phyloP scores from a whole-genome alignment of 2,888 invertebrate species.

The Linhomoeus sp. region DNA sequence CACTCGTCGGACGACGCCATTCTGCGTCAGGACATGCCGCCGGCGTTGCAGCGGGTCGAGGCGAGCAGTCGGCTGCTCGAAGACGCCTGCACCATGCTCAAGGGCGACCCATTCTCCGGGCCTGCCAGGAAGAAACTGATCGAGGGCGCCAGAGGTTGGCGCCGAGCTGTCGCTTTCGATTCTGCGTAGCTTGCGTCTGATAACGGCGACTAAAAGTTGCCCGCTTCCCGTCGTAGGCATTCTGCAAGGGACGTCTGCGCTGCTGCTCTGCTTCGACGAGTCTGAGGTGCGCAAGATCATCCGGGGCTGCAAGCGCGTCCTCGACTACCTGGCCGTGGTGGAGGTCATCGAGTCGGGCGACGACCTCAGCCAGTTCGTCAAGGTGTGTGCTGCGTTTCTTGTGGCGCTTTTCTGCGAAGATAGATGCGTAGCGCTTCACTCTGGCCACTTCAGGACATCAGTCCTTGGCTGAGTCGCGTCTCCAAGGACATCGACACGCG shows the following conservation, averaged over 20 bases:
- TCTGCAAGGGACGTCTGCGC: slow-evolving; percentile 84
- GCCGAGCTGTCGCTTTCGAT: too few species aligned
- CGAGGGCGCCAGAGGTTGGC: slow-evolving; percentile 34
- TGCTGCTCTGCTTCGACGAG: slow-evolving; percentile 90
- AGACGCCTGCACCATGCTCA: slow-evolving; percentile 81
- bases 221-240: slow-evolving; percentile 58
- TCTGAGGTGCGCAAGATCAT: slow-evolving; percentile 97
- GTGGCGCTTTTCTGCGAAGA: neutral
- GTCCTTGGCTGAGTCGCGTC: slow-evolving; percentile 39
- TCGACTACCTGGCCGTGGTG: slow-evolving; percentile 90
- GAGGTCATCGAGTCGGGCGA: slow-evolving; percentile 97
- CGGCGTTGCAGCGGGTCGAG: slow-evolving; percentile 79
- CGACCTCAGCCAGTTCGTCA: slow-evolving; percentile 84
- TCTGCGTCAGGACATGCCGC: slow-evolving; percentile 91
- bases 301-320: slow-evolving; percentile 79
- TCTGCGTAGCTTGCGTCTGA: neutral
- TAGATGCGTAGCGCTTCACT: neutral
- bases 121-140: slow-evolving; percentile 50
- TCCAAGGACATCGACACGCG: slow-evolving; percentile 79
- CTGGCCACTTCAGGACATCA: slow-evolving; percentile 31
- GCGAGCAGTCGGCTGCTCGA: slow-evolving; percentile 78
- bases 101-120: slow-evolving; percentile 79
- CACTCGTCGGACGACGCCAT: slow-evolving; percentile 88
- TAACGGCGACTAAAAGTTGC: neutral
- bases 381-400: slow-evolving; percentile 35